Base-by-base conservation (phyloP, 1,140 invertebrate species). In the Nephila pilipes region DNA sequence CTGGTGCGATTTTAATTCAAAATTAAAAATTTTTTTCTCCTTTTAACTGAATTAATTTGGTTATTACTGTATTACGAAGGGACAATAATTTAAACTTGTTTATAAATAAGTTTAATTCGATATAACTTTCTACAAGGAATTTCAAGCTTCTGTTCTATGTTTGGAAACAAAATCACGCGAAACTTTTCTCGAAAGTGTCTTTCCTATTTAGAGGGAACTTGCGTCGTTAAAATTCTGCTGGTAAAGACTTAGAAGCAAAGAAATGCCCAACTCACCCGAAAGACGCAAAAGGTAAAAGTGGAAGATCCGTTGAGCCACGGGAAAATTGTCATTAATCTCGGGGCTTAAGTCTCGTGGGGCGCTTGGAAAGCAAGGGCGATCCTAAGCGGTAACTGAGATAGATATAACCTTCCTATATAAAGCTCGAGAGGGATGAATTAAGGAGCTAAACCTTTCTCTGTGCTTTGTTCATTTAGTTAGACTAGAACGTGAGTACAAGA, bases 371-470 rank as follows among this genome's bases (percentile, higher is more conserved):
- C 46, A 32, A 75, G 22, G 87, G 36, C 36, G 20, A n/a, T 75
- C 63, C 87, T 88, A 75, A 88, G 69, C 38, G 87, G 87, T 88
- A 88, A 88, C 87, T 88, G 87, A 88, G 87, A 88, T 88, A 88
- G 36, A 88, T 88, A 88, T 54, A 38, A 22, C 63, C 32, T 58
- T 75, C 60, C 87, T 75, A 46, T 18, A 54, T 69, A 46, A 46
- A 46, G 22, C 87, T 75, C 18, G 63, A 88, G 63, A 88, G 58
- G 25, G 87, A 88, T 75, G 87, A 88, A 88, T 88, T 88, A 46
- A 46, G 46, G 6, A 6, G 6, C 46, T 46, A 88, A 88, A 36
- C 57, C 63, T 88, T 88, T 46, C 60, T 69, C 54, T 29, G 87
- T 0, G 2, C 25, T 58, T 87, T 87, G 16, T 60, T 63, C 58